Percentiles rank a stretch among this genome's conserved stretches.
Evolutionary conservation across 2,888 invertebrate genomes (phyloP).

Genomic region (Tipula helvola): DNA sequence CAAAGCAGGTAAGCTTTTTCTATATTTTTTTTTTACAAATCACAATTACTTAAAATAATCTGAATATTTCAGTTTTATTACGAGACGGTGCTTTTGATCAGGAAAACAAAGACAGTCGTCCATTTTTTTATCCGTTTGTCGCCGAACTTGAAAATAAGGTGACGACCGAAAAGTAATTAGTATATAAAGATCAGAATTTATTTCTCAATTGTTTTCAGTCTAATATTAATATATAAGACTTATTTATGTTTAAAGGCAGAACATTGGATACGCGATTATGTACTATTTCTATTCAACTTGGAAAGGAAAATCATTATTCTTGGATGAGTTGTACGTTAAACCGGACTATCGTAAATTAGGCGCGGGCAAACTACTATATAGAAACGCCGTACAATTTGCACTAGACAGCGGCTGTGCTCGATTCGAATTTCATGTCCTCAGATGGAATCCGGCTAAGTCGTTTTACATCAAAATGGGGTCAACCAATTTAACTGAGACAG

Average conservation of each 20-base stretch:
- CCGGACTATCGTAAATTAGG: constrained; percentile 43
- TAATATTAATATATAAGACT: background rate
- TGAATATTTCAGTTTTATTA: constrained; percentile 25
- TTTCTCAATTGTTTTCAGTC: too few species aligned
- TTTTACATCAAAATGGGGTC: constrained; percentile 65
- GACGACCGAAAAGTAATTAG: background rate
- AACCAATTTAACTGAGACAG: constrained; percentile 46
- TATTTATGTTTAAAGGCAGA: background rate
- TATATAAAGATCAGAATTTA: background rate
- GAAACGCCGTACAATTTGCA: constrained; percentile 36
- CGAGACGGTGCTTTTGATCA: constrained; percentile 43
- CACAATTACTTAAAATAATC: background rate
- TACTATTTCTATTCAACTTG: constrained; percentile 78
- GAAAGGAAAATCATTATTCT: constrained; percentile 62
- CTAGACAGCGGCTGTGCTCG: constrained; percentile 41
- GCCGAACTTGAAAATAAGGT: constrained; percentile 38
- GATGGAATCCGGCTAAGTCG: constrained; percentile 69
- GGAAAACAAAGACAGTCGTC: constrained; percentile 51
- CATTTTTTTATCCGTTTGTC: constrained; percentile 57
- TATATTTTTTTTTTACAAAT: background rate
- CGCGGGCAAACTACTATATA: constrained; percentile 29
- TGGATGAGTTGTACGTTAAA: constrained; percentile 78
- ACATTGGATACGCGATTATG: constrained; percentile 68
- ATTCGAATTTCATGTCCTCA: constrained; percentile 67
- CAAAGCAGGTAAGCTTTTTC: constrained; percentile 38